Evolutionary conservation across 2,797 vertebrate genomes (phyloP).

Genomic region (Eurystomus glaucurus): DNA sequence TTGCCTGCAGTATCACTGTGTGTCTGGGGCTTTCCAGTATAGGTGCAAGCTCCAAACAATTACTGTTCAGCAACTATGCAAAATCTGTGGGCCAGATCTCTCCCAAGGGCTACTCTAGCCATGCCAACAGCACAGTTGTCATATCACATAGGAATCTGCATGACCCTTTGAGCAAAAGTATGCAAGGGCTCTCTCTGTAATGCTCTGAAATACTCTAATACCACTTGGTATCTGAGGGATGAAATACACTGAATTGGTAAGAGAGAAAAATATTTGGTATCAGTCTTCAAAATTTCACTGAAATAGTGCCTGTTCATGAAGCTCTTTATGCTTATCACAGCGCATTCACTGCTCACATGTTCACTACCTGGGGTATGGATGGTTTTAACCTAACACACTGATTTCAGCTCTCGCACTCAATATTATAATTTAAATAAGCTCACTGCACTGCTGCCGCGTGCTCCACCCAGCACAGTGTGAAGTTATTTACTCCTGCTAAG

Average conservation of each 20-base stretch:
- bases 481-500: not conserved
- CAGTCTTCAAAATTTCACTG: not conserved
- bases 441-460: not conserved
- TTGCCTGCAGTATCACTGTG: not conserved
- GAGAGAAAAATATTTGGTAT: not conserved
- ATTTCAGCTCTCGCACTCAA: not conserved
- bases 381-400: not conserved
- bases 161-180: not conserved
- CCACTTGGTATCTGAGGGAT: not conserved
- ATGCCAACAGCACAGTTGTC: not conserved
- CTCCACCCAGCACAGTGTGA: not conserved
- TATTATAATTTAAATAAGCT: not conserved
- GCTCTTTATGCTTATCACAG: accelerated
- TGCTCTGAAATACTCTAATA: not conserved
- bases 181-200: accelerated
- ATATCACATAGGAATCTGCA: not conserved
- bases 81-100: not conserved
- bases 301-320: not conserved
- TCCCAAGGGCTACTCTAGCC: not conserved
- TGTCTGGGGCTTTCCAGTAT: not conserved
- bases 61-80: not conserved
- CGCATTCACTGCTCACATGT: not conserved
- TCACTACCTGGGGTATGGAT: not conserved
- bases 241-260: not conserved
- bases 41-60: not conserved